Conservation (phyloP, 1,140 invertebrate species). For the Fopius arisanus region DNA sequence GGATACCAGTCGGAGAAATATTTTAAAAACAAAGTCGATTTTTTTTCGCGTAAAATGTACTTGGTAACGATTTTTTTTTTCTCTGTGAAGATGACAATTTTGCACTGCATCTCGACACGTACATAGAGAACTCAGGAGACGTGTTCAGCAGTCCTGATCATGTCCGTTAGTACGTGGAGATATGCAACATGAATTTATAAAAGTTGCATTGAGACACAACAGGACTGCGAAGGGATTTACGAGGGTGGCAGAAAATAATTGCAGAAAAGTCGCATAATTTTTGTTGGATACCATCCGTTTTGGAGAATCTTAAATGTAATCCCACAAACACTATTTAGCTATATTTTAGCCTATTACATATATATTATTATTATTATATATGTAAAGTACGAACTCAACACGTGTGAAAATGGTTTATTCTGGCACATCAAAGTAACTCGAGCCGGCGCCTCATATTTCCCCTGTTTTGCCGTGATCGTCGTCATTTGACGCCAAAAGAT, state of each 20-base stretch:
- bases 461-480: neutral
- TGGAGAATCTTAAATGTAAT: too few relatives aligned
- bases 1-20: too few relatives aligned
- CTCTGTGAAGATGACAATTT: neutral
- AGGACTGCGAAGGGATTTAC: neutral
- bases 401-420: neutral
- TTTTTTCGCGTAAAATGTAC: too few relatives aligned
- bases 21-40: too few relatives aligned
- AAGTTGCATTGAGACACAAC: neutral
- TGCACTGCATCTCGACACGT: slow-evolving; percentile 2
- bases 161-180: neutral
- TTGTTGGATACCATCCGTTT: too few relatives aligned
- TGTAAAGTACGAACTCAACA: neutral
- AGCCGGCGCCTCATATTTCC: neutral
- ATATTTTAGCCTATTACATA: too few relatives aligned
- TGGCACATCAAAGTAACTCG: neutral
- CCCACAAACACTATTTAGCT: too few relatives aligned
- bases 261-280: too few relatives aligned
- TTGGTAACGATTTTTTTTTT: neutral
- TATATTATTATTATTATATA: too few relatives aligned
- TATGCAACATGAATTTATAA: neutral
- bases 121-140: neutral
- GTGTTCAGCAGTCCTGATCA: slow-evolving; percentile 10
- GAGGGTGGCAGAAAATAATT: too few relatives aligned
- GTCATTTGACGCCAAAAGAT: neutral